Evolutionary conservation across 2,888 invertebrate species (phyloP).

Genomic region (Octodonta nipae): DNA sequence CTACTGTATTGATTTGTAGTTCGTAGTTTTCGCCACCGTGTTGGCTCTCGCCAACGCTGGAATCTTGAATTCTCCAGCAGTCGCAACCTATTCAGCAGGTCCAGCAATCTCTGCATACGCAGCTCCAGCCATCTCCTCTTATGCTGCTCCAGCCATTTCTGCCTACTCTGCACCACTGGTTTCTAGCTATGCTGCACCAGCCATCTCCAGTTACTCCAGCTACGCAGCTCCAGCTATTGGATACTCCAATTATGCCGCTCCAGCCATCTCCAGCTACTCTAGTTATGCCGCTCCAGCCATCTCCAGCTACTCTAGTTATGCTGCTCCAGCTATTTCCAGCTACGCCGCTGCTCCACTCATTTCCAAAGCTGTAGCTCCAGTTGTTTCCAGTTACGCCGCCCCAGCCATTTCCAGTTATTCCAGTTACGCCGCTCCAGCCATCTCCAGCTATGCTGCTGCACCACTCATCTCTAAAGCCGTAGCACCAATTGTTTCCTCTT

Average conservation of each 20-base stretch:
- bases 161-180: constrained; percentile 29
- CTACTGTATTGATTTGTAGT: too few species aligned
- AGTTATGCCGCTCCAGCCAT: constrained; percentile 22
- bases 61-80: too few species aligned
- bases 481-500: constrained; percentile 25
- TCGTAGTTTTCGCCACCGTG: constrained; percentile 44
- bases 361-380: constrained; percentile 27
- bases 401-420: constrained; percentile 42
- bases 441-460: constrained; percentile 28
- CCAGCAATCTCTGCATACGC: constrained; percentile 28
- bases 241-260: constrained; percentile 12
- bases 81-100: constrained; percentile 25
- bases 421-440: constrained; percentile 28
- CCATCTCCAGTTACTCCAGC: constrained; percentile 20
- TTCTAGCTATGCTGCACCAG: constrained; percentile 28
- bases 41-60: constrained; percentile 50
- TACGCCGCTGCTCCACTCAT: constrained; percentile 44
- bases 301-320: constrained; percentile 26
- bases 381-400: constrained; percentile 13
- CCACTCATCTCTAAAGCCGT: constrained; percentile 23
- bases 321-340: constrained; percentile 32
- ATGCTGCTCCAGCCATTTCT: constrained; percentile 25
- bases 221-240: constrained; percentile 14
- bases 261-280: constrained; percentile 18
- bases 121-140: constrained; percentile 28